Conservation (phyloP, 1,140 invertebrate species). For the Bombus superbus region DNA sequence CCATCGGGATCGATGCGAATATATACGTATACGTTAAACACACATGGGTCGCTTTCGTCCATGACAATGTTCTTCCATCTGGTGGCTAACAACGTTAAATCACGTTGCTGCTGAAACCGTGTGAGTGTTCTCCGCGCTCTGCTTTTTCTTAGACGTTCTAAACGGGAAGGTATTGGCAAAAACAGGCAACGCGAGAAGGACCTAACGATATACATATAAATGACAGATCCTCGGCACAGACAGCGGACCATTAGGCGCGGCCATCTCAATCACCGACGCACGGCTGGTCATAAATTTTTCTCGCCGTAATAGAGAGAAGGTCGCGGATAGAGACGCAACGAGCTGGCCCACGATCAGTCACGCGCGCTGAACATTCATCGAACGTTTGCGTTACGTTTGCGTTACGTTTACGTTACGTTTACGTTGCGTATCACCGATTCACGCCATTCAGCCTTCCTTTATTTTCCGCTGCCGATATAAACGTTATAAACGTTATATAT, state of each 20-base stretch:
- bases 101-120: not conserved
- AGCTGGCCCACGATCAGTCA: conserved; percentile 47
- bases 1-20: too few relatives aligned
- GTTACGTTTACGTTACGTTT: not conserved
- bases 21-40: too few relatives aligned
- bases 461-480: too few relatives aligned
- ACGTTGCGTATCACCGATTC: conserved; percentile 1
- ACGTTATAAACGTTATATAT: too few relatives aligned
- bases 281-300: conserved; percentile 76
- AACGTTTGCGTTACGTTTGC: conserved; percentile 14
- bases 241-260: conserved; percentile 77
- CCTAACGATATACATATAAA: conserved; percentile 56
- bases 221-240: conserved; percentile 71
- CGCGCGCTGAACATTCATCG: conserved; percentile 62
- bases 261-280: conserved; percentile 77
- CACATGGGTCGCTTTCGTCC: not conserved
- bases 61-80: not conserved
- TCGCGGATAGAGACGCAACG: conserved; percentile 35
- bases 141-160: not conserved
- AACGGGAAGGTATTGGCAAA: not conserved
- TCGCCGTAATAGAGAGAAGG: conserved; percentile 68
- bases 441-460: not conserved
- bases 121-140: not conserved
- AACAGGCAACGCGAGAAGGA: conserved; percentile 3
- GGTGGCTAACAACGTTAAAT: not conserved